These are phyloP conservation scores for Petroica traversi DNA, from an alignment of 2,113 vertebrate species.

Conservation along the genomic window DNA sequence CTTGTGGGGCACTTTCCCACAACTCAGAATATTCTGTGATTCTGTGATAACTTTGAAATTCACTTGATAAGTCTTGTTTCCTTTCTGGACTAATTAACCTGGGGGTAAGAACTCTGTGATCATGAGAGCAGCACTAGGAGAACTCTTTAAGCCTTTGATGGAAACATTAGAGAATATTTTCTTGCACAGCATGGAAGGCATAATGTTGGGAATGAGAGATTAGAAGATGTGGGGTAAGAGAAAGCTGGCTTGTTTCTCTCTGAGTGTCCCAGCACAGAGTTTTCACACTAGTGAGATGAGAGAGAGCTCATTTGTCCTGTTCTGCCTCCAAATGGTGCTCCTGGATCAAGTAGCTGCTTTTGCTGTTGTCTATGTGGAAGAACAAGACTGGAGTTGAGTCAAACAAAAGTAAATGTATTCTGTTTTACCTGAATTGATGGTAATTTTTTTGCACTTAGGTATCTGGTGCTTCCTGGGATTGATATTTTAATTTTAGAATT, in stretches of 20 bases:
- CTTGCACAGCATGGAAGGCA: not conserved
- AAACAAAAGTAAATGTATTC: not conserved
- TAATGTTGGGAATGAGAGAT: not conserved
- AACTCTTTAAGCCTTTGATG: not conserved
- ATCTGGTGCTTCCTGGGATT: not conserved
- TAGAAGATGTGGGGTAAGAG: not conserved
- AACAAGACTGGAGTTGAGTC: not conserved
- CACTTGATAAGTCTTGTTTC: not conserved
- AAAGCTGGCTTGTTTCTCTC: not conserved
- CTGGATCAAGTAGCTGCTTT: not conserved
- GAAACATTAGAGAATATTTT: not conserved
- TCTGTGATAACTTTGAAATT: not conserved
- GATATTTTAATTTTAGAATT: not conserved
- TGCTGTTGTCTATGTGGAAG: not conserved
- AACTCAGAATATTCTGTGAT: not conserved
- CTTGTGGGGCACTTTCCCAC: not conserved
- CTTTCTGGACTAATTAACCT: not conserved
- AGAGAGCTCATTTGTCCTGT: rapidly evolving
- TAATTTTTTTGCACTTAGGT: not conserved
- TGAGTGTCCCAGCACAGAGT: rapidly evolving
- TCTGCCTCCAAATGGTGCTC: rapidly evolving
- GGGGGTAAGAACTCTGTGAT: not conserved
- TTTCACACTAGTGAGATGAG: not conserved
- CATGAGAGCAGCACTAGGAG: not conserved
- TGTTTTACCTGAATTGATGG: not conserved